Evolutionary conservation across 2,113 vertebrate species (phyloP).

Genomic region (Leiothrix lutea): DNA sequence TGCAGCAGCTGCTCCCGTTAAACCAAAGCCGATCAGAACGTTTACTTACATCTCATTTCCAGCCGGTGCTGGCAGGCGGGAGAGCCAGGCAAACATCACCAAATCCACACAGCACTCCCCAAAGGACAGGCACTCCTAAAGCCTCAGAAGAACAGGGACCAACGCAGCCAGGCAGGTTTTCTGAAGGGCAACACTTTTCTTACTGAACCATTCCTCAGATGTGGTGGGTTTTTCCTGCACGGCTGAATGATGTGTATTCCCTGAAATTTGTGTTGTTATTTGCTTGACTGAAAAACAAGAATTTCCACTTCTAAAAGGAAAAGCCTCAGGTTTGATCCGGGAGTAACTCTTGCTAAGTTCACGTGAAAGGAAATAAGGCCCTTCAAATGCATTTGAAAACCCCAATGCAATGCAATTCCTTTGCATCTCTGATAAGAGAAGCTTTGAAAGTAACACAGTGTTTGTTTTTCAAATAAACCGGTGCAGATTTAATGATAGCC

Average conservation of each 20-base stretch:
- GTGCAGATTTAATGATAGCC: neutral
- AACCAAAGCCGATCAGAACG: neutral
- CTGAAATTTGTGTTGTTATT: neutral
- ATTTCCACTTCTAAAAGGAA: neutral
- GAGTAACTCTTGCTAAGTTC: neutral
- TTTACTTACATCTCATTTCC: neutral
- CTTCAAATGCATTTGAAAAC: neutral
- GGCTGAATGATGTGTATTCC: neutral
- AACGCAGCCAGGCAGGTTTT: fast-evolving
- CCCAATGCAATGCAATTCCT: neutral
- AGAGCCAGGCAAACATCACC: neutral
- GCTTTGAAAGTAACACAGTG: neutral
- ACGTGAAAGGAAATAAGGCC: neutral
- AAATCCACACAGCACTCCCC: neutral
- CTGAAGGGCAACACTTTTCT: neutral
- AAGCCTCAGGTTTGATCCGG: neutral
- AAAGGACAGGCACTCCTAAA: neutral
- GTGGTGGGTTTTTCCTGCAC: neutral
- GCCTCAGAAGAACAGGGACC: neutral
- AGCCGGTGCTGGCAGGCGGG: fast-evolving
- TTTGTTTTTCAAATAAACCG: neutral
- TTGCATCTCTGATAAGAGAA: neutral
- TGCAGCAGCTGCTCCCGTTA: neutral
- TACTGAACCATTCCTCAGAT: neutral
- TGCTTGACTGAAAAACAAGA: neutral